Evolutionary conservation across 1,140 invertebrate genomes (phyloP), one percentile per base, ranked within the genome.

Genomic region (Nymphalis io): DNA sequence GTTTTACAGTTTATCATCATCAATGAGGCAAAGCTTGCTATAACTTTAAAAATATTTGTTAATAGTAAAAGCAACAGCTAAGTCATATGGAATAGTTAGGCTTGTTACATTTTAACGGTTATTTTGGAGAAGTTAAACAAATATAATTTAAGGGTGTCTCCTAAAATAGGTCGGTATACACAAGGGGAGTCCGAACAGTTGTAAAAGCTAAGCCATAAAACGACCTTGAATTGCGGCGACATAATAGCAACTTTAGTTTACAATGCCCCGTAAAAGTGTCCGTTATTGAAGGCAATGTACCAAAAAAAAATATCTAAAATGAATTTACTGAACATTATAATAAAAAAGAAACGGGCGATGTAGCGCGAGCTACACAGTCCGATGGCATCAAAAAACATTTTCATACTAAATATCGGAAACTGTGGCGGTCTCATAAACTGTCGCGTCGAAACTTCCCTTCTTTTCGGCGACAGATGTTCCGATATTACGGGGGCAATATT

Each of bases 381-480:
- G 65, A 51, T 62, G 61, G 64, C 72, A 76, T 76, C 75, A 80
- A 85, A 87, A 83, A 82, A 85, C 76, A 87, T 85, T 85, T 81
- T 77, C 79, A 71, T 84, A 83, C 76, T 87, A 87, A 87, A 83
- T 79, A 85, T 89, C 73, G 78, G 79, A 79, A 85, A 87, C 68
- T 79, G 79, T 73, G 78, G 79, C 70, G 70, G 72, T 60, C 68
- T 79, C 84, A 85, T 89, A 90, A 90, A 90, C 85, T 87, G 78
- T 85, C 78, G 75, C 78, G 80, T 82, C 60, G 74, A 88, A 90
- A 90, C 80, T 88, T 88, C 76, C 83, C 83, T 84, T 85, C 82
- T 86, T 84, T 83, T 83, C 72, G 80, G 79, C 86, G 81, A 88
- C 88, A 90, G 88, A 87, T 90, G 88, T 81, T 84, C 74, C 78